Evolutionary conservation across 2,888 invertebrate species (phyloP).

Genomic region (Ariolimax columbianus): DNA sequence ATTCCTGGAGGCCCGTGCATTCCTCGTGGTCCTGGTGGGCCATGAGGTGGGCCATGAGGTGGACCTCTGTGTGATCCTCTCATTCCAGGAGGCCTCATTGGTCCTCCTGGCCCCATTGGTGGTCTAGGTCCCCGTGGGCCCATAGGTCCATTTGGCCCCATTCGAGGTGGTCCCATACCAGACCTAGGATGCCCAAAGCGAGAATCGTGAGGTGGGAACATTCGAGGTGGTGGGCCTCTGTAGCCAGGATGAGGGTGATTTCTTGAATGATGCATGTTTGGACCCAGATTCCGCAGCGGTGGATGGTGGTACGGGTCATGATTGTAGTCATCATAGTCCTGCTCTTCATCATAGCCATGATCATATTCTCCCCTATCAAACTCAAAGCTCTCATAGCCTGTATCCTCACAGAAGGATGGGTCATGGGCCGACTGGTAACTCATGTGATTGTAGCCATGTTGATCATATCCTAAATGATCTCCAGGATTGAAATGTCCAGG

Average conservation of each 20-base stretch:
- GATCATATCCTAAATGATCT: slow-evolving; percentile 47
- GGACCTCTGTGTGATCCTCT: slow-evolving; percentile 59
- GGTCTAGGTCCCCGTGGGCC: slow-evolving; percentile 51
- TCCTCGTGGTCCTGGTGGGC: slow-evolving; percentile 60
- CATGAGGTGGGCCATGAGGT: slow-evolving; percentile 60
- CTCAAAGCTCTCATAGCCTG: slow-evolving; percentile 52
- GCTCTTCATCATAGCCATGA: slow-evolving; percentile 38
- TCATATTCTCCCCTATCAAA: slow-evolving; percentile 52
- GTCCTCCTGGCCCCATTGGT: slow-evolving; percentile 56
- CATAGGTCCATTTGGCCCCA: slow-evolving; percentile 51
- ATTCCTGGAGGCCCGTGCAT: slow-evolving; percentile 58
- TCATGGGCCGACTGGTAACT: slow-evolving; percentile 52
- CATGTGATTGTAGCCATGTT: slow-evolving; percentile 50
- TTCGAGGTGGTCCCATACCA: slow-evolving; percentile 54
- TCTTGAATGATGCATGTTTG: slow-evolving; percentile 48
- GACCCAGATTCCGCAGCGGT: slow-evolving; percentile 49
- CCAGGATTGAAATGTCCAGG: slow-evolving; percentile 14
- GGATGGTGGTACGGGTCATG: slow-evolving; percentile 52
- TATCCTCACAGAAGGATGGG: slow-evolving; percentile 52
- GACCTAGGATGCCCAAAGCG: slow-evolving; percentile 51
- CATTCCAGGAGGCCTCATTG: slow-evolving; percentile 62
- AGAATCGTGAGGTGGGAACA: slow-evolving; percentile 55
- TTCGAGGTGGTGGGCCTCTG: slow-evolving; percentile 53
- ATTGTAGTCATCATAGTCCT: slow-evolving; percentile 43
- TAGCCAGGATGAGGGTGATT: slow-evolving; percentile 54